phyloP scores from a whole-genome alignment of 2,797 vertebrate species.

The Masticophis lateralis region DNA sequence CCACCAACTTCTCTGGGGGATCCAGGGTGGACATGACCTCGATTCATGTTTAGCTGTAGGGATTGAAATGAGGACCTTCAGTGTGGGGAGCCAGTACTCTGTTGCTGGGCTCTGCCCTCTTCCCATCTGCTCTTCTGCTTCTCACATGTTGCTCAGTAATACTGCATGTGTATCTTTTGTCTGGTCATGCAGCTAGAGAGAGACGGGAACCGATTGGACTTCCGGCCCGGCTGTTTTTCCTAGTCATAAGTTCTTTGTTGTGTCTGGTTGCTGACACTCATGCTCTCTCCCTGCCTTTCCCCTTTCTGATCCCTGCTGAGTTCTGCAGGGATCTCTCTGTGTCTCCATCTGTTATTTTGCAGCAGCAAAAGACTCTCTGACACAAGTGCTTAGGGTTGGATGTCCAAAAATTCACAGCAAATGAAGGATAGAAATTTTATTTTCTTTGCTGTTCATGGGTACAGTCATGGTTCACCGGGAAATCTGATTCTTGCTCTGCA shows the following conservation, averaged over 20 bases:
- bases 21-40: neutral
- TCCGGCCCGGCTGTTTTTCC: neutral
- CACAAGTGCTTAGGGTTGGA: neutral
- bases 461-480: neutral
- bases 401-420: neutral
- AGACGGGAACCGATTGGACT: slow-evolving; percentile 15
- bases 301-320: neutral
- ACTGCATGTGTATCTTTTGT: neutral
- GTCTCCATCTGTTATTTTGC: slow-evolving; percentile 15
- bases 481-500: neutral
- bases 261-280: neutral
- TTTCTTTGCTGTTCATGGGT: neutral
- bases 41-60: neutral
- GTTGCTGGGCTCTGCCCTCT: neutral
- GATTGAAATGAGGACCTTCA: neutral
- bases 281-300: slow-evolving; percentile 22
- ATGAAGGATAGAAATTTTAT: neutral
- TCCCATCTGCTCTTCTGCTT: neutral
- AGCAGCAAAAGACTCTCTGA: slow-evolving; percentile 3
- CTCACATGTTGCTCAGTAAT: neutral
- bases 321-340: slow-evolving; percentile 9
- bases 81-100: neutral
- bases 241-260: neutral
- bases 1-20: neutral
- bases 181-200: neutral